Base-by-base conservation (phyloP, 1,140 invertebrate species). In the Drosophila arizonae region DNA sequence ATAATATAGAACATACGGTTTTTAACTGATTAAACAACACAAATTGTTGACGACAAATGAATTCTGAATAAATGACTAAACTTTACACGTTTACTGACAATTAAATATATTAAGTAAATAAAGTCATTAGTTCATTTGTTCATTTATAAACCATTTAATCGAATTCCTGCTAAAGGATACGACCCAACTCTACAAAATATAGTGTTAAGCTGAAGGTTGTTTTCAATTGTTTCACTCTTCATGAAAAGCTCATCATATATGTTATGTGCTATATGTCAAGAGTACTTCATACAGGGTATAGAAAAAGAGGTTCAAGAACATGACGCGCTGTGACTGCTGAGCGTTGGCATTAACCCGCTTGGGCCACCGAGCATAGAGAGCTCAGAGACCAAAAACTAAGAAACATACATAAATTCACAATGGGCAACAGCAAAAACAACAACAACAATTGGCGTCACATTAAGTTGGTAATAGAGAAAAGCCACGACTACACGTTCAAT, bases 361-460 rank as follows among this genome's bases (percentile, higher is more conserved):
- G 64, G 70, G 64, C 64, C 70, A 61, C 43, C 33, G 70, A 72
- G 70, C 70, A 72, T 71, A 57, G n/a, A 46, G 43, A 46, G 61
- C 58, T 28, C 52, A 52, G 36, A 41, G 64, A 48, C 57, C 50
- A 50, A 68, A 64, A 51, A 46, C 46, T 33, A 66, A 67, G 48
- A 54, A 72, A 67, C 70, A 72, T 72, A 67, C 70, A 72, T 72
- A 67, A 72, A 68, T 54, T 72, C 41, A 72, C 69, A 72, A 72
- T 72, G 46, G 69, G 41, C 67, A 50, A 63, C 61, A 71, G 57
- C 26, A 57, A 39, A 33, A 33, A 9, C 33, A 33, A 33, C 33
- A 33, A 33, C 28, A 61, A 15, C 65, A 71, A 71, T 57, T 65
- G 68, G 15, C 68, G 68, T 65, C 68, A 33, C 68, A 65, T 71